Evolutionary conservation across 2,888 invertebrate species (phyloP).

Genomic region (Artemia sinica): DNA sequence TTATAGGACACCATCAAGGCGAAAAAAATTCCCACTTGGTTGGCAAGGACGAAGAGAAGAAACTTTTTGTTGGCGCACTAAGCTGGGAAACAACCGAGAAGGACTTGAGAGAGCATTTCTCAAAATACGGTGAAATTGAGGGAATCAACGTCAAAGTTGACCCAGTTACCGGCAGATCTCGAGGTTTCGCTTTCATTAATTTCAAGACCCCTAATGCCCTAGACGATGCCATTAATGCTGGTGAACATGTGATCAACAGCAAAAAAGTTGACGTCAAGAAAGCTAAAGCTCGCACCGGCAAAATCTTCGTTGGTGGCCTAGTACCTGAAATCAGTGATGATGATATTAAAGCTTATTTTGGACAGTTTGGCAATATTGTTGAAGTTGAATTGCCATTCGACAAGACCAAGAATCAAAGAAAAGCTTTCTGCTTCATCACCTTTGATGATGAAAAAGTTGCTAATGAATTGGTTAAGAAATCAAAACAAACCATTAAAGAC

Average conservation of each 20-base stretch:
- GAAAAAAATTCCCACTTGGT: not conserved
- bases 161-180: constrained; percentile 76
- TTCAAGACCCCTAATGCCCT: constrained; percentile 72
- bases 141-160: constrained; percentile 94
- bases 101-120: constrained; percentile 87
- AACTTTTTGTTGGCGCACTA: constrained; percentile 93
- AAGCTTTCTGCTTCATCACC: constrained; percentile 93
- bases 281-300: constrained; percentile 83
- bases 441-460: constrained; percentile 90
- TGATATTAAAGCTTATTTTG: constrained; percentile 79
- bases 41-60: constrained; percentile 43
- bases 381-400: constrained; percentile 94
- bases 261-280: constrained; percentile 92
- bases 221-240: constrained; percentile 72
- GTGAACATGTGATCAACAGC: constrained; percentile 79
- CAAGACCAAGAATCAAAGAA: constrained; percentile 86
- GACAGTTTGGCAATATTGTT: constrained; percentile 76
- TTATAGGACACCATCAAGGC: no score
- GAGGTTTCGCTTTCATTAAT: constrained; percentile 93
- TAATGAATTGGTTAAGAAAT: constrained; percentile 71
- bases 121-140: constrained; percentile 80
- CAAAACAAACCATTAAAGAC: constrained; percentile 79
- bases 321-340: constrained; percentile 81
- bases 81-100: constrained; percentile 97
- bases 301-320: constrained; percentile 89